Conservation (phyloP, 2,797 vertebrate species). For the Peromyscus nudipes region DNA sequence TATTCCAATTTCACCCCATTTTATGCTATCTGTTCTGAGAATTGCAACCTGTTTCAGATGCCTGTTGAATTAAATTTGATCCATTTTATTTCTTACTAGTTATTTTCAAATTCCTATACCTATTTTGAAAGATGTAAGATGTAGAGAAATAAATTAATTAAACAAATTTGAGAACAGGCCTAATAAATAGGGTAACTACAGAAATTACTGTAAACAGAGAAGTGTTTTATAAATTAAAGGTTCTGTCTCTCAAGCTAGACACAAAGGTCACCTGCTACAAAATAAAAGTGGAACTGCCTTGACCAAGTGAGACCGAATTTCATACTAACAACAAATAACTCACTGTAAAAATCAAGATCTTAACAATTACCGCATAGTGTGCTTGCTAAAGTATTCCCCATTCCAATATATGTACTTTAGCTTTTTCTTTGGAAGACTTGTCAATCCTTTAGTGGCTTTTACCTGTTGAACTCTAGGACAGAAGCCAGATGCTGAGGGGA, state of each 20-base stretch:
- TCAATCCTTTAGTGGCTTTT: neutral
- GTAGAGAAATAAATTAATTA: neutral
- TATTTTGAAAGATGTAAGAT: neutral
- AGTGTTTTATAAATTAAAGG: slow-evolving; percentile 28
- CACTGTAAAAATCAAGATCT: neutral
- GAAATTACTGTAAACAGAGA: neutral
- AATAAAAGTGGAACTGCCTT: neutral
- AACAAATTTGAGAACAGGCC: neutral
- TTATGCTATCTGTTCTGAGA: neutral
- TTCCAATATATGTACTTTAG: neutral
- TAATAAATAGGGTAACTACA: neutral
- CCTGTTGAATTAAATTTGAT: neutral
- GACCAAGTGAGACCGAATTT: neutral
- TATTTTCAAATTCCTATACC: neutral
- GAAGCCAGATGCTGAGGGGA: neutral
- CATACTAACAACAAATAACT: neutral
- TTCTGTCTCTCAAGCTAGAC: neutral
- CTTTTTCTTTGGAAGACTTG: neutral
- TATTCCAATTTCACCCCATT: neutral
- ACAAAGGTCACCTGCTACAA: neutral
- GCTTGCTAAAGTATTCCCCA: neutral
- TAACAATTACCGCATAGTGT: neutral
- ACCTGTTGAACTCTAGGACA: neutral
- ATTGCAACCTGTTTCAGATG: neutral
- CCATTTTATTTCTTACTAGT: neutral